Evolutionary conservation across 2,797 vertebrate genomes (phyloP), one percentile per base, ranked within the genome.

Genomic region (Pagetopsis macropterus): DNA sequence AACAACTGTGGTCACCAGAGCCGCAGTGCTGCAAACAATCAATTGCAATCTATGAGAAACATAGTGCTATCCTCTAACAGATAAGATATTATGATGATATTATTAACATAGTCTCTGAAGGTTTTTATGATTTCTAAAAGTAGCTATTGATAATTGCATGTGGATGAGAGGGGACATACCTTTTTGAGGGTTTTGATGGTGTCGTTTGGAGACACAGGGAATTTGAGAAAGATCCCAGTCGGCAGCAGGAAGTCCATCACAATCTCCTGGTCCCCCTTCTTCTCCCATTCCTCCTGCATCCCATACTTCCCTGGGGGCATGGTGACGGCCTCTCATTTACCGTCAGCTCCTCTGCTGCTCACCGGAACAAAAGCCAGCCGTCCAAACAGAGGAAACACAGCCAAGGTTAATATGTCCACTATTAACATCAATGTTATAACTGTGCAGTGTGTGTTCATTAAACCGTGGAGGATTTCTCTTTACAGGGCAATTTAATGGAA

Each of bases 231-330:
- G 91, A 99, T 96, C 69, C 98, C 98, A 0, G 97, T 99, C 17
- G 98, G 98, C 83, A 99, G 94, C 90, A 99, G 91, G 90, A 99
- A 99, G 87, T 99, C 98, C 82, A 99, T 96, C 43, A 82, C 83
- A 85, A 99, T 94, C 75, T 83, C 94, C 80, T 94, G 96, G 82
- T 93, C 94, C 85, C 96, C 96, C 86, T 96, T 96, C 89, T 95
- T 94, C 90, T 96, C 95, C 97, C 97, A 99, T 85, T 97, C 96
- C 88, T 96, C 97, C 90, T 94, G 95, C 89, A 96, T 96, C 94
- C 96, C 97, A 93, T 96, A 96, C 86, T 97, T 96, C 93, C 97
- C 97, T 2, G 97, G 96, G 91, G 96, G 96, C 98, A 99, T 99
- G 89, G 92, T 99, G 94, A 84, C 88, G 72, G 93, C 90, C 95